Conservation (phyloP, 1,140 invertebrate genomes). For the Nixonia krombeini region DNA sequence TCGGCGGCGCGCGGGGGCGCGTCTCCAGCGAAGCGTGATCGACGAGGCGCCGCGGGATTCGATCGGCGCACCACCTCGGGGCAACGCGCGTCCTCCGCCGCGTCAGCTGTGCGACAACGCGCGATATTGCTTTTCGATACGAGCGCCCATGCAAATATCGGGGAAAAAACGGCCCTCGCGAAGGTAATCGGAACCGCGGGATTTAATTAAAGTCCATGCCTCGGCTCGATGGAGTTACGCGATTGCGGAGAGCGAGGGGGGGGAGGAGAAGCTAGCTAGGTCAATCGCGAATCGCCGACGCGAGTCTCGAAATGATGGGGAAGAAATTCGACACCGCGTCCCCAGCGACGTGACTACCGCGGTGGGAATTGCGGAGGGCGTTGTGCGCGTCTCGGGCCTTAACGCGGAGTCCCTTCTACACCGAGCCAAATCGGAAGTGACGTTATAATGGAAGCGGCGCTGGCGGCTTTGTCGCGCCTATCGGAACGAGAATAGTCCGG, state of each 20-base stretch:
- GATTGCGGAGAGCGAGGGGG: not conserved
- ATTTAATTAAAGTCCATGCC: no score
- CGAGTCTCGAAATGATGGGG: conserved; percentile 45
- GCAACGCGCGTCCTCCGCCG: not conserved
- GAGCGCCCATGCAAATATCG: not conserved
- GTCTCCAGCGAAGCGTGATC: not conserved
- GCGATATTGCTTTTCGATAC: not conserved
- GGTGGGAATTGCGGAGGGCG: not conserved
- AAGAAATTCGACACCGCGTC: conserved; percentile 43
- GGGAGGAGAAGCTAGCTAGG: no score
- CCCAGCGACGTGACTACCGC: not conserved
- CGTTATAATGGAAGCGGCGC: conserved; percentile 63
- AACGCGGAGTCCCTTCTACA: conserved; percentile 22
- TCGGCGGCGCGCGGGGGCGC: no score
- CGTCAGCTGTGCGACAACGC: not conserved
- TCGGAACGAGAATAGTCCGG: conserved; percentile 41
- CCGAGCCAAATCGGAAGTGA: conserved; percentile 63
- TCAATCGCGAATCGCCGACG: no score
- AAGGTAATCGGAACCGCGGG: no score
- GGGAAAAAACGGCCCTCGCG: no score
- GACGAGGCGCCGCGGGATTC: not conserved
- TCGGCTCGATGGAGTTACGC: not conserved
- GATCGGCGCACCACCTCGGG: not conserved
- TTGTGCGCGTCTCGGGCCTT: conserved; percentile 8
- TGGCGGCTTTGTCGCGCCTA: conserved; percentile 55